A percentile compares a stretch with the other conserved stretches of the same genome.
Conservation (phyloP, 2,113 vertebrate species). For the Perca fluviatilis region DNA sequence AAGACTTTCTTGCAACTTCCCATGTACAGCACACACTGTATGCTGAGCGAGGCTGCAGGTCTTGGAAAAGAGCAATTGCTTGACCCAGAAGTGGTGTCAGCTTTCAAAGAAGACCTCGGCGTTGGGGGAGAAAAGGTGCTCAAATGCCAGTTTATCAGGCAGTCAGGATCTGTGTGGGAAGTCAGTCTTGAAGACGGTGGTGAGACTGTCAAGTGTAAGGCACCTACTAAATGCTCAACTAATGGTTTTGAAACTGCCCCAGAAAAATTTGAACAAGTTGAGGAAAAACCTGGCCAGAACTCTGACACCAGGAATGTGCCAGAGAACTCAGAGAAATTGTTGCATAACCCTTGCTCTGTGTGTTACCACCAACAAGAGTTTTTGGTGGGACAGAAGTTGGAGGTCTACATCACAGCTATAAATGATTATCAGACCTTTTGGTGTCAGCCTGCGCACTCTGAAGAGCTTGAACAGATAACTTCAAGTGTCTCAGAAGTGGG, state of each 20-base stretch:
- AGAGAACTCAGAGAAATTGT: neutral
- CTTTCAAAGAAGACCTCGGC: constrained; percentile 83
- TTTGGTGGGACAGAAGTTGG: constrained; percentile 81
- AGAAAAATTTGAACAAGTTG: constrained; percentile 1
- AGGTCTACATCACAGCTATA: constrained; percentile 82
- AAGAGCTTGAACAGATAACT: constrained; percentile 83
- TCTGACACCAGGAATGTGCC: neutral
- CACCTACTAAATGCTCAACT: constrained; percentile 44
- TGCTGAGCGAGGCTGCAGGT: constrained; percentile 75
- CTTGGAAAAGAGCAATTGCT: constrained; percentile 32
- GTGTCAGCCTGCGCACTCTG: constrained; percentile 84
- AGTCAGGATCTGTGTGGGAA: constrained; percentile 87
- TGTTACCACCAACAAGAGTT: constrained; percentile 74
- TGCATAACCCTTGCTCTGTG: neutral
- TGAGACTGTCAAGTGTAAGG: constrained; percentile 78
- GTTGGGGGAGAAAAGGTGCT: constrained; percentile 75
- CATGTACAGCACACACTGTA: constrained; percentile 87
- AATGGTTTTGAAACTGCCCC: neutral
- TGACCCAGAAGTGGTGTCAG: constrained; percentile 66
- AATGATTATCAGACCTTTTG: constrained; percentile 89
- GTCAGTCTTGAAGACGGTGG: constrained; percentile 86
- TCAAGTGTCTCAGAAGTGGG: constrained; percentile 78
- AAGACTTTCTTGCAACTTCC: constrained; percentile 76
- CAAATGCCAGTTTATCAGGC: constrained; percentile 87
- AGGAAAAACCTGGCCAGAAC: constrained; percentile 1